phyloP scores from a whole-genome alignment of 2,888 invertebrate species.

The Sceliomorpha sp. region DNA sequence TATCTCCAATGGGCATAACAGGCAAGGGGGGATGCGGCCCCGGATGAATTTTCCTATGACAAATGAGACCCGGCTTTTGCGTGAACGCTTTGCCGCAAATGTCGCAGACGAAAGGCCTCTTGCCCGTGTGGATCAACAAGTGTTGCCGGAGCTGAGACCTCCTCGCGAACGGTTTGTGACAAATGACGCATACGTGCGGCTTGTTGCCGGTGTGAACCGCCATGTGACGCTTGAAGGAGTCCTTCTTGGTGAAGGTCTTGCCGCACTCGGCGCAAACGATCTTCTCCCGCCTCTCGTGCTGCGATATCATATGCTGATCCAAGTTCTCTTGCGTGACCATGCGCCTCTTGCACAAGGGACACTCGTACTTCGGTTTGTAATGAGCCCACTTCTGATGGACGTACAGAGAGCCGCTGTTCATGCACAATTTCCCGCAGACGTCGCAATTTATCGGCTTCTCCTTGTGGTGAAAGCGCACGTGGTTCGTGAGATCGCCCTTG shows the following conservation, averaged over 20 bases:
- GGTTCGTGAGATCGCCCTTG: conserved; percentile 77
- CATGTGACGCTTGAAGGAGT: conserved; percentile 77
- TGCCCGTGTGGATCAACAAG: conserved; percentile 76
- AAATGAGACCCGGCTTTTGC: conserved; percentile 77
- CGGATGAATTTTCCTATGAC: conserved; percentile 77
- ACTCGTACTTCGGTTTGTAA: conserved; percentile 77
- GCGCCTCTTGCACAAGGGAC: conserved; percentile 75
- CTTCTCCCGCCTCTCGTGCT: conserved; percentile 77
- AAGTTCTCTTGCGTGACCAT: conserved; percentile 79
- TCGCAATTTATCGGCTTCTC: conserved; percentile 77
- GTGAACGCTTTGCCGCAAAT: conserved; percentile 78
- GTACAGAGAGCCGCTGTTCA: conserved; percentile 76
- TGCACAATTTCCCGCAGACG: conserved; percentile 75
- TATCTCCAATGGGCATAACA: conserved; percentile 78
- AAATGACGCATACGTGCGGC: conserved; percentile 75
- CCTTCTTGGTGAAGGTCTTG: conserved; percentile 77
- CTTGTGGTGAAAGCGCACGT: conserved; percentile 76
- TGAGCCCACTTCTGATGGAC: conserved; percentile 79
- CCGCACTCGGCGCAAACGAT: conserved; percentile 77
- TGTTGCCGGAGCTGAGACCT: conserved; percentile 76
- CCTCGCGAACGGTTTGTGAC: conserved; percentile 74
- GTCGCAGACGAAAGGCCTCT: conserved; percentile 76
- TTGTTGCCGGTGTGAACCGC: conserved; percentile 76
- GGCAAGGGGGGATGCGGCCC: conserved; percentile 76
- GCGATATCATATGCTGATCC: conserved; percentile 74